Conservation (phyloP, 2,888 invertebrate genomes). For the Pristionchus arcanus region DNA sequence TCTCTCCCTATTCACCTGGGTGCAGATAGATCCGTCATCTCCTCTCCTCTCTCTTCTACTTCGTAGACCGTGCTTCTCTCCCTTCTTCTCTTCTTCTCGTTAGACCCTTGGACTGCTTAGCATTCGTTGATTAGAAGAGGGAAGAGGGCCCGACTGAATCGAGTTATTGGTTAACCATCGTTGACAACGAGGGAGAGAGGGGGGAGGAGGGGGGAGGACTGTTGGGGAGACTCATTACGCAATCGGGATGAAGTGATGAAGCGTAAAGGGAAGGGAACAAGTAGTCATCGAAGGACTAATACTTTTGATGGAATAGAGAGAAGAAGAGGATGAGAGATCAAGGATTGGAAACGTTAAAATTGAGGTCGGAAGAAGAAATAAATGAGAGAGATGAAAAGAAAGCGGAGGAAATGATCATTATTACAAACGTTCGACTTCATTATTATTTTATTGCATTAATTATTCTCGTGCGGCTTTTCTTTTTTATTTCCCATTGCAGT, state of each 20-base stretch:
- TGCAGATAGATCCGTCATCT: not conserved
- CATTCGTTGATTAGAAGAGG: conserved; percentile 32
- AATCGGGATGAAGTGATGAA: conserved; percentile 8
- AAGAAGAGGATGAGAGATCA: not conserved
- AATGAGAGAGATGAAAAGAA: conserved; percentile 9
- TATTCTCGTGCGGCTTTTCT: not conserved
- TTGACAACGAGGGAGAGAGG: not conserved
- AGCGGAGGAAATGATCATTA: conserved; percentile 22
- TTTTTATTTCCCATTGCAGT: not conserved
- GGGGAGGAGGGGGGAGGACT: not conserved
- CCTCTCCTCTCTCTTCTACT: not conserved
- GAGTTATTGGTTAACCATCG: conserved; percentile 30
- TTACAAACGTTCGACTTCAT: conserved; percentile 29
- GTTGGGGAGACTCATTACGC: conserved; percentile 2
- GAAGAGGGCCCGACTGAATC: conserved; percentile 17
- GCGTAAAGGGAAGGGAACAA: conserved; percentile 7
- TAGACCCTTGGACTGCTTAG: conserved; percentile 17
- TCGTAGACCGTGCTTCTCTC: not conserved
- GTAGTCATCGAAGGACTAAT: not conserved
- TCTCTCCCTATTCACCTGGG: not conserved
- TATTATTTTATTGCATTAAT: conserved; percentile 32
- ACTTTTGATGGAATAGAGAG: not conserved
- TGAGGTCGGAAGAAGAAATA: not conserved
- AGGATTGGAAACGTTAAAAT: not conserved
- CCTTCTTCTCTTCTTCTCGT: conserved; percentile 20